phyloP scores from a whole-genome alignment of 2,797 vertebrate genomes.

The Simalia tracyae region DNA sequence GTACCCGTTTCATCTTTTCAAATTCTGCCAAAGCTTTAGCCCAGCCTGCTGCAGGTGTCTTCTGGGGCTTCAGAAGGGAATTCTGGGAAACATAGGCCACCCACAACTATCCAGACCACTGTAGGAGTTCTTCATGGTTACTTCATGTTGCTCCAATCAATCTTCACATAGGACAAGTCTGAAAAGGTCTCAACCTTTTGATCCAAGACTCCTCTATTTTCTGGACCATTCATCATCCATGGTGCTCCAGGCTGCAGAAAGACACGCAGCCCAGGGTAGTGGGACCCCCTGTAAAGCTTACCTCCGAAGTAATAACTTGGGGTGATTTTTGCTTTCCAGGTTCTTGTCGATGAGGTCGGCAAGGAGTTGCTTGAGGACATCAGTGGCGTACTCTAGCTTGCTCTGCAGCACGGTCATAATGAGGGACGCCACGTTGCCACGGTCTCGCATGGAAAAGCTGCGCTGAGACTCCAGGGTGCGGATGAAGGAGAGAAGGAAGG shows the following conservation, averaged over 20 bases:
- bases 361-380: conserved; percentile 95
- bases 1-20: too few species aligned
- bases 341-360: conserved; percentile 98
- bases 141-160: too few species aligned
- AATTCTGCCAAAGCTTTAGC: too few species aligned
- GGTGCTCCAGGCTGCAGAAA: background rate
- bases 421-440: conserved; percentile 94
- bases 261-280: background rate
- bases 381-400: conserved; percentile 96
- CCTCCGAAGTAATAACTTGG: conserved; percentile 94
- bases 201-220: background rate
- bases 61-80: too few species aligned
- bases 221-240: background rate
- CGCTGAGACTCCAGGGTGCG: conserved; percentile 94
- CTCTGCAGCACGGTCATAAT: conserved; percentile 97
- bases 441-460: conserved; percentile 97
- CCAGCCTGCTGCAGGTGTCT: too few species aligned
- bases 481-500: conserved; percentile 95
- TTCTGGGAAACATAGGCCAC: too few species aligned
- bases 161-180: too few species aligned
- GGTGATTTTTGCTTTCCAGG: conserved; percentile 98
- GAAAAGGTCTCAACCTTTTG: background rate
- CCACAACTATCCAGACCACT: too few species aligned
- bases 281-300: conserved; percentile 55
- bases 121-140: too few species aligned